phyloP scores from a whole-genome alignment of 1,140 invertebrate genomes.

The Euborellia annulipes region DNA sequence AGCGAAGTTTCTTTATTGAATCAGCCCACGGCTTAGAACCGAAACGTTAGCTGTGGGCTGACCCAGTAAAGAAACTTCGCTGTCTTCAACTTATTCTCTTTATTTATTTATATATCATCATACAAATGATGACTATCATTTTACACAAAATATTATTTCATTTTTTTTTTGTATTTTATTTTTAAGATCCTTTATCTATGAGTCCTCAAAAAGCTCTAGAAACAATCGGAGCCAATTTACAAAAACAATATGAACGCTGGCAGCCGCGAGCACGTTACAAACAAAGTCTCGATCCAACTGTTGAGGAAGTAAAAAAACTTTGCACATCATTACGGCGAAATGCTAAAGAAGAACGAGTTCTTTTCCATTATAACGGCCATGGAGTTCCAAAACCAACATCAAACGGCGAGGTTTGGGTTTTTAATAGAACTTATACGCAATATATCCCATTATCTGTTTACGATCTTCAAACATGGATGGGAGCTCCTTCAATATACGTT shows the following conservation, averaged over 20 bases:
- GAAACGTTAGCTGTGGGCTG: too few relatives aligned
- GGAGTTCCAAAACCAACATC: slow-evolving; percentile 94
- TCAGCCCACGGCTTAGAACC: too few relatives aligned
- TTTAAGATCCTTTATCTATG: slow-evolving; percentile 59
- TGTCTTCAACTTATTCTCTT: too few relatives aligned
- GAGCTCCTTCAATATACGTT: slow-evolving; percentile 94
- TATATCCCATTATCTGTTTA: slow-evolving; percentile 98
- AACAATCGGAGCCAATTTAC: slow-evolving; percentile 76
- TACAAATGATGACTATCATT: too few relatives aligned
- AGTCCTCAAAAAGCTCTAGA: slow-evolving; percentile 89
- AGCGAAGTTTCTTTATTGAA: too few relatives aligned
- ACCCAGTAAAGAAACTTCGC: too few relatives aligned
- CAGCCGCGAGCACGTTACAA: slow-evolving; percentile 94
- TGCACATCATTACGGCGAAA: slow-evolving; percentile 89
- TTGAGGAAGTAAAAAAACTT: slow-evolving; percentile 95
- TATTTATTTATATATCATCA: too few relatives aligned
- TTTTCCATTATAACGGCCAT: slow-evolving; percentile 99
- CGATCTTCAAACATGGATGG: slow-evolving; percentile 98
- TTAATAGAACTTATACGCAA: slow-evolving; percentile 95
- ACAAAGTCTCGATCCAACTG: slow-evolving; percentile 89
- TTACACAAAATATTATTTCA: too few relatives aligned
- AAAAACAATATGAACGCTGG: slow-evolving; percentile 95
- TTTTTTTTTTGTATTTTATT: slow-evolving; percentile 9
- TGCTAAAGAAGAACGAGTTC: slow-evolving; percentile 95
- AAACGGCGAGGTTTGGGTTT: slow-evolving; percentile 99